Evolutionary conservation across 2,888 invertebrate genomes (phyloP), one percentile per base, ranked within the genome.

Genomic region (Tetragonisca angustula): DNA sequence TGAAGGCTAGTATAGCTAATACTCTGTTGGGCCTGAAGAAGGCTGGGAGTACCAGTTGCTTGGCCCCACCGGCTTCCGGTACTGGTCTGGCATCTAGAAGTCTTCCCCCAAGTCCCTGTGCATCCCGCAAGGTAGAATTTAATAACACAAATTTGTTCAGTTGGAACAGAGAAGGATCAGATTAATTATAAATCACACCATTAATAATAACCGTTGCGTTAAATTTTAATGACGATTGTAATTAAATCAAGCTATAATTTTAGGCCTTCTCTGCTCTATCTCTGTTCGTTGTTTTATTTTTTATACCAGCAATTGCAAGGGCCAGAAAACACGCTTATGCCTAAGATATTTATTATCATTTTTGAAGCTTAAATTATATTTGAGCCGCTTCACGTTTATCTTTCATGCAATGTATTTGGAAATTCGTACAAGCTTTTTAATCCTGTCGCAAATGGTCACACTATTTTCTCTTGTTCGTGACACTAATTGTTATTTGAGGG

Each of bases 31-130:
- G 96, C 87, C 95, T 97, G 90, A 97, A 97, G 94, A 95, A 97
- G 89, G 97, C 96, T 76, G 97, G 97, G 93, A 97, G 97, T 88
- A 97, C 96, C 70, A 96, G 96, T 93, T 96, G 96, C 93, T 95
- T 97, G 88, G 95, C 96, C 70, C 96, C 96, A 92, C 97, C 97
- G 95, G 95, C 90, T 94, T 92, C 94, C 86, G 92, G 93, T 89
- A 91, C 90, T 85, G 93, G 93, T 91, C 89, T 93, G 92, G 92
- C 93, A 91, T 94, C 94, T 88, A 93, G 94, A 93, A 94, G 94
- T 92, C 94, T 94, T 88, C 94, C 94, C 92, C 94, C 93, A 92
- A 94, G 94, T 93, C 94, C 94, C 92, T 94, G 94, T 92, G 93
- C 94, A 91, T 94, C 94, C 92, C 95, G 95, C 92, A 95, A 95